Percentiles rank a stretch among this genome's conserved stretches.
phyloP scores from a whole-genome alignment of 2,888 invertebrate species.

The Venusia cambrica region DNA sequence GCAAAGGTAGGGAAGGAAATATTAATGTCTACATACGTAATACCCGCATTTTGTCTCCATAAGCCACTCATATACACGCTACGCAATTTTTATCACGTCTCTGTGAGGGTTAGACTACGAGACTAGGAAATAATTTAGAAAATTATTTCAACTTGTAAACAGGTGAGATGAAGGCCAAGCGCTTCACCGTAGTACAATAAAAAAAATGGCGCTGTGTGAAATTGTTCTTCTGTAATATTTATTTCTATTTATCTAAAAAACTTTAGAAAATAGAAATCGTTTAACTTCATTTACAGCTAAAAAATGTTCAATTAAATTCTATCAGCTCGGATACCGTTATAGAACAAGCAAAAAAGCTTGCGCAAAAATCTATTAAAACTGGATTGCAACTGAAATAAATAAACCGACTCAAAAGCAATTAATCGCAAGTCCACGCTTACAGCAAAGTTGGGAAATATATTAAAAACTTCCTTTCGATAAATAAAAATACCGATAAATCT shows the following conservation, averaged over 20 bases:
- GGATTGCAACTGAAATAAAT: slow-evolving; percentile 33
- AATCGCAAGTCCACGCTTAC: slow-evolving; percentile 37
- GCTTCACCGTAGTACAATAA: no score
- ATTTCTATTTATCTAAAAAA: no score
- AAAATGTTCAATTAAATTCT: background rate
- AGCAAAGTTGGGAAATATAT: slow-evolving; percentile 36
- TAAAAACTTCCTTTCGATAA: slow-evolving; percentile 44
- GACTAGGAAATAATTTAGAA: slow-evolving; percentile 1
- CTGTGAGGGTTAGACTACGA: slow-evolving; percentile 16
- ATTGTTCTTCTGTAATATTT: no score
- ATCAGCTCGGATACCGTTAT: background rate
- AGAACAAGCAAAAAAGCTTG: background rate
- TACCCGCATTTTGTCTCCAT: slow-evolving; percentile 55
- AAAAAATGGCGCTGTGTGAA: no score
- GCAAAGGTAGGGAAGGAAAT: slow-evolving; percentile 39
- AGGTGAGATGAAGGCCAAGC: no score
- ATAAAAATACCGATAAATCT: slow-evolving; percentile 47
- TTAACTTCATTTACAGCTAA: no score
- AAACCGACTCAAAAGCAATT: slow-evolving; percentile 33
- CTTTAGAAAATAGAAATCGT: no score
- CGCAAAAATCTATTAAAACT: slow-evolving; percentile 16
- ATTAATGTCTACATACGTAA: slow-evolving; percentile 58
- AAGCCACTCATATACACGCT: slow-evolving; percentile 49
- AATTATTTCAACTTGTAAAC: background rate
- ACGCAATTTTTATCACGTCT: slow-evolving; percentile 56